These are phyloP conservation scores for Nephila pilipes DNA, from an alignment of 1,140 invertebrate species.

Conservation along the genomic window DNA sequence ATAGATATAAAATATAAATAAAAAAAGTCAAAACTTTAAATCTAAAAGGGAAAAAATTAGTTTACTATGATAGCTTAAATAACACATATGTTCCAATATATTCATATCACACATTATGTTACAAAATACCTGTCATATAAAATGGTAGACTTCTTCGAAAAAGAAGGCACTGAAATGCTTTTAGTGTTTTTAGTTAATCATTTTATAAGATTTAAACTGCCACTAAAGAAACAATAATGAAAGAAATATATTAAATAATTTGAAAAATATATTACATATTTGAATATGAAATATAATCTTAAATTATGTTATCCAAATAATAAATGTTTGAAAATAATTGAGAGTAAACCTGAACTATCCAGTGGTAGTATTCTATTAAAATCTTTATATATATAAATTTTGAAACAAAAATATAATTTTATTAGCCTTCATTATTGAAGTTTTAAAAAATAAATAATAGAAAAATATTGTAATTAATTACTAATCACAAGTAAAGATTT, in stretches of 20 bases:
- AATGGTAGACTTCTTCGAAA: conserved; percentile 18
- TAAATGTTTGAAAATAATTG: neutral
- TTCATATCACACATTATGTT: neutral
- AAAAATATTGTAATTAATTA: too few relatives aligned
- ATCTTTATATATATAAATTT: too few relatives aligned
- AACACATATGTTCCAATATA: neutral
- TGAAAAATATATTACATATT: neutral
- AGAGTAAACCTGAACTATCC: neutral
- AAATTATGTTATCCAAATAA: neutral
- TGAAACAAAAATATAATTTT: too few relatives aligned
- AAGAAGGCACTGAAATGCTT: conserved; percentile 19
- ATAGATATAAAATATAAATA: neutral
- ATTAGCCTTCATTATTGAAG: too few relatives aligned
- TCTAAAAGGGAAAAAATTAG: neutral
- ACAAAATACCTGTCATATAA: conserved; percentile 28
- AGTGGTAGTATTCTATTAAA: neutral
- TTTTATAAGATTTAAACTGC: neutral
- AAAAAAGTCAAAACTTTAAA: neutral
- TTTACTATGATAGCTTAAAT: neutral
- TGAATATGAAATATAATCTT: too few relatives aligned
- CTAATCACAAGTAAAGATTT: too few relatives aligned
- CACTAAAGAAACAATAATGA: neutral
- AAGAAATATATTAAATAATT: neutral
- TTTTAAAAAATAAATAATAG: too few relatives aligned
- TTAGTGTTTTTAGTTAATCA: conserved; percentile 1